phyloP scores from a whole-genome alignment of 2,888 invertebrate species.

The Argyresthia albistria region DNA sequence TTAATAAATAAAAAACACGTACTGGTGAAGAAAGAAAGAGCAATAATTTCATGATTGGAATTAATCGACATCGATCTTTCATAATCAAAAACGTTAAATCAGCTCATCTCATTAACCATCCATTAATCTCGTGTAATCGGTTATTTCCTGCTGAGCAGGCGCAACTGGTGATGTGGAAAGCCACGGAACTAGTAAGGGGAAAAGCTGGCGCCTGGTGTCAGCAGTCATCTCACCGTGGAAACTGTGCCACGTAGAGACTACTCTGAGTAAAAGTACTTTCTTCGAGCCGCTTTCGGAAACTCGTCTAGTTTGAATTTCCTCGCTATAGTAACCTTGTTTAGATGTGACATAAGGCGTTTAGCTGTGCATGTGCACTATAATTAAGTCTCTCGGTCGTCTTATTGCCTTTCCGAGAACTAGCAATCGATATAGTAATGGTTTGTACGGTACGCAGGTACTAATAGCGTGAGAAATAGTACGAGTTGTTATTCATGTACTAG shows the following conservation, averaged over 20 bases:
- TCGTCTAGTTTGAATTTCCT: conserved; percentile 50
- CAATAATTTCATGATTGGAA: too few species aligned
- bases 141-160: conserved; percentile 21
- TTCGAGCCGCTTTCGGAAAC: conserved; percentile 68
- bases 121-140: conserved; percentile 4
- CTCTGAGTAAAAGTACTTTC: conserved; percentile 70
- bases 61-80: background rate
- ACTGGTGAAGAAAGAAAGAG: too few species aligned
- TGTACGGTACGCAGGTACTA: too few species aligned
- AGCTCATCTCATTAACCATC: background rate
- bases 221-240: conserved; percentile 36
- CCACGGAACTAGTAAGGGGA: conserved; percentile 17
- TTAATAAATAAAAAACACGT: too few species aligned
- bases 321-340: conserved; percentile 55
- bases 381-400: conserved; percentile 19
- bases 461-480: conserved; percentile 2
- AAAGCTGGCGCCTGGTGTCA: conserved; percentile 2
- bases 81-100: too few species aligned
- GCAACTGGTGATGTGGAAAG: conserved; percentile 37
- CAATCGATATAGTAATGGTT: background rate
- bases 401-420: conserved; percentile 1
- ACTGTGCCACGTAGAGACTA: conserved; percentile 59
- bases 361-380: conserved; percentile 43
- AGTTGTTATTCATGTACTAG: background rate
- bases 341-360: conserved; percentile 56